phyloP scores from a whole-genome alignment of 37 sponge, comb jelly and placozoan species.

The Eunapius fragilis region DNA sequence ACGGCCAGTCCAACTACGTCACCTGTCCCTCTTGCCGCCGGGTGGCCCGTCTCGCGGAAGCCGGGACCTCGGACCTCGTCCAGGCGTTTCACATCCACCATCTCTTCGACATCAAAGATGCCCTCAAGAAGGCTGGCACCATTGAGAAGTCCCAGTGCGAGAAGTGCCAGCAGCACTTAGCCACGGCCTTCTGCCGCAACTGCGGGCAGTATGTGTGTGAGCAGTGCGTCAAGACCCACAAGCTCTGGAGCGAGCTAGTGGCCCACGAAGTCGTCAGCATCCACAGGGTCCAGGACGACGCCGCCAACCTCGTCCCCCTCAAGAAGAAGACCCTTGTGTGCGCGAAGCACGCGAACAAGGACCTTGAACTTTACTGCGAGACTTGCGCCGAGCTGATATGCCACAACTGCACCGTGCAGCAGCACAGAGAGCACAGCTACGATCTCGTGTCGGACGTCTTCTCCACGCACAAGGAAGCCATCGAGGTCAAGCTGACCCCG shows the following conservation, averaged over 20 bases:
- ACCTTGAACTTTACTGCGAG: slow-evolving; percentile 47
- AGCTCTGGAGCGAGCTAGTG: neutral
- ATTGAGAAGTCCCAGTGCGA: neutral
- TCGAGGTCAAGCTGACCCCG: slow-evolving; percentile 2
- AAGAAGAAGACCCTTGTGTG: slow-evolving; percentile 14
- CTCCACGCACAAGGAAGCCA: slow-evolving; percentile 23
- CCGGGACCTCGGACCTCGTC: neutral
- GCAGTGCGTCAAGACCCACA: slow-evolving; percentile 2
- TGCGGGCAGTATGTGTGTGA: slow-evolving; percentile 9
- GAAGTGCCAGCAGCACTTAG: slow-evolving; percentile 19
- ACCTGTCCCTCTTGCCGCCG: slow-evolving; percentile 23
- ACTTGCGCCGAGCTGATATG: slow-evolving; percentile 49
- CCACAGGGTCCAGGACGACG: slow-evolving; percentile 9
- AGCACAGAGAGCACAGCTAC: slow-evolving; percentile 33
- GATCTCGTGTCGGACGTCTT: slow-evolving; percentile 18
- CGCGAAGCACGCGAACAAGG: slow-evolving; percentile 14
- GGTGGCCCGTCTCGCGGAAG: neutral
- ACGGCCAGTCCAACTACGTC: neutral
- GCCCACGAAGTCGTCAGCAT: slow-evolving; percentile 1
- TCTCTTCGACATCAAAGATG: slow-evolving; percentile 29
- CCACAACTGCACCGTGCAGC: slow-evolving; percentile 15
- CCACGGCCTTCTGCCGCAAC: slow-evolving; percentile 17
- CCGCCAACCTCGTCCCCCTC: slow-evolving; percentile 2
- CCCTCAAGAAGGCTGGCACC: neutral
- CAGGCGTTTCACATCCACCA: slow-evolving; percentile 11